Conservation (phyloP, 2,797 vertebrate genomes). For the Sternarchorhynchus goeldii region DNA sequence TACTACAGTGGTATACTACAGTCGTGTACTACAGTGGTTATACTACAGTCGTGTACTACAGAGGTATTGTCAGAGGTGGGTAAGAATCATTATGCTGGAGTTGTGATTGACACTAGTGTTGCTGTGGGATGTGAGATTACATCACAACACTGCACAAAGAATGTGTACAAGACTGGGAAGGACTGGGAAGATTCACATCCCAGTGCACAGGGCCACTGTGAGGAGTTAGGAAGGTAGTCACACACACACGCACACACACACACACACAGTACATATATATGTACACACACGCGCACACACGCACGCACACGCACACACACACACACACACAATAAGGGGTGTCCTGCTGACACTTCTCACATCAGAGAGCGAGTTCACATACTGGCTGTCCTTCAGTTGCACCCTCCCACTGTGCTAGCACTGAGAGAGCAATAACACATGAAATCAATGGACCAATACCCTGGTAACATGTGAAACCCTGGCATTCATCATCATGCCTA, state of each 20-base stretch:
- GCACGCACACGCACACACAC: constrained; percentile 6
- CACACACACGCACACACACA: not conserved
- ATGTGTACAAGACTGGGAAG: too few species aligned
- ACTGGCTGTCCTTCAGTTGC: constrained; percentile 9
- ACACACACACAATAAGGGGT: constrained; percentile 14
- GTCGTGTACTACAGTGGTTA: too few species aligned
- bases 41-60: too few species aligned
- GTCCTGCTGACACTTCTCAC: constrained; percentile 34
- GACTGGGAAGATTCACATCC: too few species aligned
- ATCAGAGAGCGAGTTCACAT: constrained; percentile 38
- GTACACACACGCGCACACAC: not conserved
- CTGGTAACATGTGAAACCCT: constrained; percentile 37
- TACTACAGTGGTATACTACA: too few species aligned
- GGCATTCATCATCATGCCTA: constrained; percentile 28
- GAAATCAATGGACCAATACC: constrained; percentile 39
- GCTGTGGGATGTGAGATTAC: too few species aligned
- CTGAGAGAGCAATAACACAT: constrained; percentile 45
- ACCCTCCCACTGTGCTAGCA: constrained; percentile 25
- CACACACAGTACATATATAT: not conserved
- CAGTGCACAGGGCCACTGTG: not conserved
- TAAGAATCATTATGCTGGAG: too few species aligned
- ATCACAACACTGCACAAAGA: too few species aligned
- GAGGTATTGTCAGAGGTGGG: too few species aligned
- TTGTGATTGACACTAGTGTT: too few species aligned
- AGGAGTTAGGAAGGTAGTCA: not conserved